phyloP scores from a whole-genome alignment of 2,113 vertebrate genomes.

The Passer montanus region DNA sequence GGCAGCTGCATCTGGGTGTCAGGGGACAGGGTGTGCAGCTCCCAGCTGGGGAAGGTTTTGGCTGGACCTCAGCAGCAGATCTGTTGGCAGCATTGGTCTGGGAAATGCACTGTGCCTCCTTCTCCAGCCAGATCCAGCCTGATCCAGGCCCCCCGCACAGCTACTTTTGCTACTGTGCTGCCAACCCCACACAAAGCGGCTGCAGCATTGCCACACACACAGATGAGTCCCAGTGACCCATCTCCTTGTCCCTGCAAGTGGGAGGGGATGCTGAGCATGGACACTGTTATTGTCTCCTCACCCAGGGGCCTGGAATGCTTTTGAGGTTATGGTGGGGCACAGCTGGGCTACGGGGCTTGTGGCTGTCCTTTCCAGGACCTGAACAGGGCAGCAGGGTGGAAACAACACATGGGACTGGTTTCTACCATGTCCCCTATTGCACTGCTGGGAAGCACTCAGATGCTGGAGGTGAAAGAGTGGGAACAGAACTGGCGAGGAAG shows the following conservation, averaged over 20 bases:
- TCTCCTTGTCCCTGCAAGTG: accelerated
- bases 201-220: neutral
- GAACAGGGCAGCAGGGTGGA: neutral
- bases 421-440: accelerated
- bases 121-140: neutral
- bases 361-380: neutral
- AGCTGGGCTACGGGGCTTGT: neutral
- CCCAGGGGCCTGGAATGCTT: neutral
- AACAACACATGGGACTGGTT: accelerated
- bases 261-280: neutral
- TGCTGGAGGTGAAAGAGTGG: neutral
- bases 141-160: neutral
- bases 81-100: neutral
- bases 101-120: neutral
- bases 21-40: neutral
- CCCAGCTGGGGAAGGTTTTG: slow-evolving; percentile 36
- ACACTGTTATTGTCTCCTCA: neutral
- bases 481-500: accelerated
- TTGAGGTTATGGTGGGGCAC: neutral
- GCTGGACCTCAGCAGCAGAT: slow-evolving; percentile 8
- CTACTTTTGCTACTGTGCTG: slow-evolving; percentile 15
- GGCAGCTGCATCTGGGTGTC: slow-evolving; percentile 44
- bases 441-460: neutral
- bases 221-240: neutral
- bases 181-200: neutral